These are phyloP conservation scores for Zapus hudsonius DNA, from an alignment of 2,113 vertebrate genomes.

Conservation along the genomic window DNA sequence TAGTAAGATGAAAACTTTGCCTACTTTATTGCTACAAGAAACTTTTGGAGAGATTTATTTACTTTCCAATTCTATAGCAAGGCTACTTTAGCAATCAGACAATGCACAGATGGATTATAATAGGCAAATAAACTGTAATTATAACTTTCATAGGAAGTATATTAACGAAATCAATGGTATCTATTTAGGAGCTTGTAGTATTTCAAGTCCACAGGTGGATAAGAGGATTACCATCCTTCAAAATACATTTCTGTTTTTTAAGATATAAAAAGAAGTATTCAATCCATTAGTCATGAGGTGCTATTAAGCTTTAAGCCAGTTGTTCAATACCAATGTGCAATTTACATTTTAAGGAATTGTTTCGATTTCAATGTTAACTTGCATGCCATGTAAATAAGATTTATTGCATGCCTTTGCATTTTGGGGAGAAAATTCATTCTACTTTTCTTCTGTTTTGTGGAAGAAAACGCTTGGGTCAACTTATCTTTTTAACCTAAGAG, in stretches of 20 bases:
- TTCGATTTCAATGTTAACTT: conserved; percentile 56
- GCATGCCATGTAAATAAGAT: conserved; percentile 48
- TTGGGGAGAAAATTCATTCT: conserved; percentile 35
- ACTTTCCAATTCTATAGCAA: conserved; percentile 22
- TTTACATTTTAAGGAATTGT: conserved; percentile 68
- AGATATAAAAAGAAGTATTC: conserved; percentile 9
- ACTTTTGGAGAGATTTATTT: conserved; percentile 54
- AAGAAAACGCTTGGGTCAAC: conserved; percentile 74
- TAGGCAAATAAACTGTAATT: conserved; percentile 37
- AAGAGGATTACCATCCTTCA: conserved; percentile 31
- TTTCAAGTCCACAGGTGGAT: background rate
- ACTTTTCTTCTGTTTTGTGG: conserved; percentile 67
- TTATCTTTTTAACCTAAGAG: conserved; percentile 66
- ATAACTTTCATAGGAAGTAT: conserved; percentile 27
- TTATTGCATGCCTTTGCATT: conserved; percentile 50
- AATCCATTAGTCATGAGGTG: background rate
- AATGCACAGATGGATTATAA: conserved; percentile 35
- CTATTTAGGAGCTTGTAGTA: conserved; percentile 17
- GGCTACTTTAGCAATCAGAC: conserved; percentile 39
- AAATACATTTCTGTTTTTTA: background rate
- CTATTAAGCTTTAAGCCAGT: background rate
- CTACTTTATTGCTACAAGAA: background rate
- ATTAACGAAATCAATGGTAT: conserved; percentile 21
- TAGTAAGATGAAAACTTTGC: background rate
- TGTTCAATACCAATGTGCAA: conserved; percentile 45